Evolutionary conservation across 2,888 invertebrate species (phyloP).

Genomic region (Macrosiphum euphorbiae): DNA sequence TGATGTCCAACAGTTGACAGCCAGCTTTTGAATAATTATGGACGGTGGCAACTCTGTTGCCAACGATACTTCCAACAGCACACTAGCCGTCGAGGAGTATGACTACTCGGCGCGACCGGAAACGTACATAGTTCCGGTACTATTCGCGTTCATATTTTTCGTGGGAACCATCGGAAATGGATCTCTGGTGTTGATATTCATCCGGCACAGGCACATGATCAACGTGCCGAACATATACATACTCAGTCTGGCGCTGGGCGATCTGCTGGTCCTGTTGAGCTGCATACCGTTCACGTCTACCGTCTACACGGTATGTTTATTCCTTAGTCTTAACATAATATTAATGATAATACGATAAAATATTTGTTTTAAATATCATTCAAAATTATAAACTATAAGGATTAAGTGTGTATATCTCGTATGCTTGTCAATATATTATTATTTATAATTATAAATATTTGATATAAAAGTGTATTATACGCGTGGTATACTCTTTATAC

Average conservation of each 20-base stretch:
- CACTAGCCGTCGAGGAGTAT: not conserved
- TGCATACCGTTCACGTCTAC: constrained; percentile 88
- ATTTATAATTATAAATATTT: not conserved
- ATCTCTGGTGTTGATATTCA: constrained; percentile 83
- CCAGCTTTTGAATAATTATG: not conserved
- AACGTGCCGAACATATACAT: constrained; percentile 91
- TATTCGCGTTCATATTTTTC: constrained; percentile 85
- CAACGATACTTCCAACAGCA: not conserved
- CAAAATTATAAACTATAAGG: not conserved
- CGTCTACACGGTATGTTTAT: constrained; percentile 70
- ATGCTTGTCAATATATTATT: not conserved
- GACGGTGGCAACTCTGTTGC: not conserved
- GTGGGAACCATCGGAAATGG: constrained; percentile 88
- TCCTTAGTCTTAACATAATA: not conserved
- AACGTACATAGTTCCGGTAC: constrained; percentile 83
- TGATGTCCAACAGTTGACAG: not conserved
- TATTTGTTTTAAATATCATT: not conserved
- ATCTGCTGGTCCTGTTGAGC: constrained; percentile 84
- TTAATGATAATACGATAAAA: not conserved
- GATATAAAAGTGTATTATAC: not conserved
- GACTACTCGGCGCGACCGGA: constrained; percentile 74
- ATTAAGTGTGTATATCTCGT: not conserved
- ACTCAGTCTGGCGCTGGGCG: constrained; percentile 85
- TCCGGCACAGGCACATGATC: constrained; percentile 84
- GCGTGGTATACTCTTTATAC: not conserved